Evolutionary conservation across 2,888 invertebrate species (phyloP).

Genomic region (Drosophila siamana): DNA sequence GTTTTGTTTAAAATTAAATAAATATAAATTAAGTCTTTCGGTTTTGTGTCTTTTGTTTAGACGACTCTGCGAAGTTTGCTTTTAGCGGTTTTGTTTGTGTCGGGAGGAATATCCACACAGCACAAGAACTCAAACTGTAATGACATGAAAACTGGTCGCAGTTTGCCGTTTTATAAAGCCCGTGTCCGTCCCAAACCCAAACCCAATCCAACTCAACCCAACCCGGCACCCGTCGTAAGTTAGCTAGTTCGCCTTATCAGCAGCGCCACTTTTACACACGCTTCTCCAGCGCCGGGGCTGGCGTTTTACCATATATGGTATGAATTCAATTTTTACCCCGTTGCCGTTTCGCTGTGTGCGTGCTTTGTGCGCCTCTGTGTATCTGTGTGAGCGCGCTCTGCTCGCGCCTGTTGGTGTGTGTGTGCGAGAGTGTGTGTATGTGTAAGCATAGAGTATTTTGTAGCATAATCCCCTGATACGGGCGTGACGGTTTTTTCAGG

Average conservation of each 20-base stretch:
- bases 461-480: constrained; percentile 50
- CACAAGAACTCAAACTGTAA: constrained; percentile 85
- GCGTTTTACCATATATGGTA: constrained; percentile 86
- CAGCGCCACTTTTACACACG: constrained; percentile 63
- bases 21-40: constrained; percentile 84
- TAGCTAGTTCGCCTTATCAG: constrained; percentile 78
- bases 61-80: constrained; percentile 73
- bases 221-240: constrained; percentile 45
- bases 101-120: constrained; percentile 81
- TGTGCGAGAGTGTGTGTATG: constrained; percentile 4
- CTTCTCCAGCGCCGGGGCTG: constrained; percentile 75
- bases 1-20: constrained; percentile 84
- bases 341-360: constrained; percentile 39
- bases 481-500: constrained; percentile 33
- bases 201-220: neutral
- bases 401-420: neutral
- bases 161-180: constrained; percentile 84
- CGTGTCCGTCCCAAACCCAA: constrained; percentile 37
- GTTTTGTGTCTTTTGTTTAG: constrained; percentile 74
- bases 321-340: constrained; percentile 80
- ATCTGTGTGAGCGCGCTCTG: neutral
- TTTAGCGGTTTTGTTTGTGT: constrained; percentile 65
- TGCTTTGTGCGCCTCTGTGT: constrained; percentile 23
- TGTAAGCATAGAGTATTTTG: constrained; percentile 42
- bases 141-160: constrained; percentile 85